Conservation (phyloP, 2,888 invertebrate species). For the Eremobia ochroleuca region DNA sequence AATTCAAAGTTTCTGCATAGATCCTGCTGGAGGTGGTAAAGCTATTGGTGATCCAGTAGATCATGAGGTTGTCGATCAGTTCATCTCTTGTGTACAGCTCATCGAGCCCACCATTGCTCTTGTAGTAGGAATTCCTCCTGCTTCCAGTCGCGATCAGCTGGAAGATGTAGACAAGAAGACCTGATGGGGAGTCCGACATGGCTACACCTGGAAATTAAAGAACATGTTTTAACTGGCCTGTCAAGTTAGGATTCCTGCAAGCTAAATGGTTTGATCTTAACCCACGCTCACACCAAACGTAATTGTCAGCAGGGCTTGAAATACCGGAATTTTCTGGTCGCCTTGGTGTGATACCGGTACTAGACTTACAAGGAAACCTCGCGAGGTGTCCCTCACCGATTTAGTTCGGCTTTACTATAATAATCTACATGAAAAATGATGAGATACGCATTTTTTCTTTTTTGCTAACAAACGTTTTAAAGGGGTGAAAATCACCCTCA, state of each 20-base stretch:
- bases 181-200: constrained; percentile 93
- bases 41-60: constrained; percentile 94
- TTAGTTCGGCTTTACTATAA: too few relatives aligned
- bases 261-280: neutral
- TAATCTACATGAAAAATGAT: too few relatives aligned
- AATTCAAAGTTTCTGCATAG: constrained; percentile 91
- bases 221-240: neutral
- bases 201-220: constrained; percentile 88
- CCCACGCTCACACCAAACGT: neutral
- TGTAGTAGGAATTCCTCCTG: constrained; percentile 72
- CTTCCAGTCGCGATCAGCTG: constrained; percentile 95
- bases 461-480: too few relatives aligned
- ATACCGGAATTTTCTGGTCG: too few relatives aligned
- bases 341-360: too few relatives aligned
- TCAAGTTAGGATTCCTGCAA: neutral
- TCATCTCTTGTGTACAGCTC: constrained; percentile 91
- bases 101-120: constrained; percentile 92
- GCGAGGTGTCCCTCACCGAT: too few relatives aligned
- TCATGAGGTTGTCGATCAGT: constrained; percentile 91
- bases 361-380: too few relatives aligned
- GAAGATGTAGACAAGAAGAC: constrained; percentile 94
- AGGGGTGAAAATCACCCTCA: too few relatives aligned
- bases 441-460: too few relatives aligned
- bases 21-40: constrained; percentile 92
- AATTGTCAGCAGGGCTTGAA: neutral